These are phyloP conservation scores for Tryphoninae sp. DNA, from an alignment of 2,888 invertebrate genomes.

Conservation along the genomic window DNA sequence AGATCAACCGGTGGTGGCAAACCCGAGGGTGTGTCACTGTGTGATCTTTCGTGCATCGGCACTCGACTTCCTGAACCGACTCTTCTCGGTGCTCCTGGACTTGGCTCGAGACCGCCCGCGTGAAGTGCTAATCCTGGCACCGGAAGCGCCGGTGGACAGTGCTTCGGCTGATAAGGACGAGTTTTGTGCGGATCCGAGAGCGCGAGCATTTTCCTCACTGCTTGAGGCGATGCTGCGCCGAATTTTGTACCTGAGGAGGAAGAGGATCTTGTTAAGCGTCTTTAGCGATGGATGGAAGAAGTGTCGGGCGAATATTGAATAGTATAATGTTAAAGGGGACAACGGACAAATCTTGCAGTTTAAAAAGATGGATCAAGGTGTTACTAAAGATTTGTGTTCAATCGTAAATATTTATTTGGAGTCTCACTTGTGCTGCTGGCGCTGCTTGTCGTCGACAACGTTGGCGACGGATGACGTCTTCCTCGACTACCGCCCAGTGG, in stretches of 20 bases:
- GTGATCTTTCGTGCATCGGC: conserved; percentile 92
- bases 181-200: conserved; percentile 94
- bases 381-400: too few relatives aligned
- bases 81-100: conserved; percentile 83
- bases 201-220: conserved; percentile 96
- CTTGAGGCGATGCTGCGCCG: conserved; percentile 97
- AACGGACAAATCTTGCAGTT: too few relatives aligned
- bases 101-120: conserved; percentile 82
- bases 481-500: conserved; percentile 86
- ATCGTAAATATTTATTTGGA: conserved; percentile 3
- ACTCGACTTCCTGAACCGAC: conserved; percentile 83
- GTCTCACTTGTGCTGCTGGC: conserved; percentile 94
- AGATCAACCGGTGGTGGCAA: conserved; percentile 91
- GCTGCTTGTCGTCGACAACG: conserved; percentile 95
- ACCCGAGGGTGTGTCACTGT: conserved; percentile 93
- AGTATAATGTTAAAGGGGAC: too few relatives aligned
- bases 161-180: conserved; percentile 92
- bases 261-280: background rate
- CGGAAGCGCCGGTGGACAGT: conserved; percentile 84
- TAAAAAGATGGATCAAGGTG: too few relatives aligned
- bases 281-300: background rate
- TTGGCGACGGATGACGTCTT: conserved; percentile 95
- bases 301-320: too few relatives aligned
- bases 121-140: conserved; percentile 84
- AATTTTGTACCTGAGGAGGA: conserved; percentile 78